These are phyloP conservation scores for Drosophila kepulauana DNA, from an alignment of 1,140 invertebrate genomes.

Conservation along the genomic window DNA sequence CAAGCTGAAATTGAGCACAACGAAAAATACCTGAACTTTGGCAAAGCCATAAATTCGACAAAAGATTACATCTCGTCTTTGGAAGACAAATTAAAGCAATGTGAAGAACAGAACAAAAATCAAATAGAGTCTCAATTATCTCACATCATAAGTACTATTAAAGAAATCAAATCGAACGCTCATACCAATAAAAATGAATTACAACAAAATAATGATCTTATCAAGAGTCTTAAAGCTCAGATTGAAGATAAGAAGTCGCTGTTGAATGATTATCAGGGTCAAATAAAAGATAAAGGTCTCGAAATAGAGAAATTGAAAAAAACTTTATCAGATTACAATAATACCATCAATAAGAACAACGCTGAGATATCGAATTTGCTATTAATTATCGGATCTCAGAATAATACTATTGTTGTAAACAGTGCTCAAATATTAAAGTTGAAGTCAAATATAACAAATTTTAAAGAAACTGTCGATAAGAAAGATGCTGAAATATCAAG, in stretches of 20 bases:
- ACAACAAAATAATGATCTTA: not conserved
- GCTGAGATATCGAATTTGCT: not conserved
- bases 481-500: no score
- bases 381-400: not conserved
- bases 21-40: not conserved
- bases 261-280: no score
- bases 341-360: not conserved
- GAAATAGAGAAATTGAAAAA: not conserved
- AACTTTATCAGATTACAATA: not conserved
- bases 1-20: not conserved
- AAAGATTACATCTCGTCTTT: not conserved
- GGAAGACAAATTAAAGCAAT: not conserved
- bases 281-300: not conserved
- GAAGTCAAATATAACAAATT: no score
- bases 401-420: not conserved
- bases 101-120: not conserved
- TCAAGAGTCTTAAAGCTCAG: not conserved
- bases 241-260: not conserved
- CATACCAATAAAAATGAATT: not conserved
- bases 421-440: no score
- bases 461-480: no score
- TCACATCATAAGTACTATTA: not conserved
- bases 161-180: not conserved
- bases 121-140: not conserved
- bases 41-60: not conserved